Evolutionary conservation across 1,140 invertebrate genomes (phyloP).

Genomic region (Apolygus lucorum): DNA sequence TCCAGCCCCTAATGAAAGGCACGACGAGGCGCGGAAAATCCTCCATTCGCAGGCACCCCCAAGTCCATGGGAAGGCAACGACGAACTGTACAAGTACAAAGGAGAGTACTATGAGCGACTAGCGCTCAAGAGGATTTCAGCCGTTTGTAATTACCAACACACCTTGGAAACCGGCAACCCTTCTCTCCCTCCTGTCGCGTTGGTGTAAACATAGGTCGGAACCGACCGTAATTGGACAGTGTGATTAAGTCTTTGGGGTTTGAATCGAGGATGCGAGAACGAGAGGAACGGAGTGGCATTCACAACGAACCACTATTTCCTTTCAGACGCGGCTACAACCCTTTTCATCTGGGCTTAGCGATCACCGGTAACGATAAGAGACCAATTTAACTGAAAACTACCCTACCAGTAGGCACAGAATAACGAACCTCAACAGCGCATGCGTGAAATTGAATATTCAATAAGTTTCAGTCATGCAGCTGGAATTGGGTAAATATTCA

Average conservation of each 20-base stretch:
- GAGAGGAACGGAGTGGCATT: not conserved
- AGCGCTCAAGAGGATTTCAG: not conserved
- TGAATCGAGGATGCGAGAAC: not conserved
- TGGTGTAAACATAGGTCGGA: slow-evolving; percentile 13
- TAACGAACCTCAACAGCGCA: too few relatives aligned
- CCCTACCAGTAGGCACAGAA: too few relatives aligned
- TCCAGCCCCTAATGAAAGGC: not conserved
- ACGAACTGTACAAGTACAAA: not conserved
- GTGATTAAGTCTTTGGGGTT: slow-evolving; percentile 11
- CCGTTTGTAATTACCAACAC: slow-evolving; percentile 5
- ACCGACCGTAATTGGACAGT: slow-evolving; percentile 9
- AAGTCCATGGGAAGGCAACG: too few relatives aligned
- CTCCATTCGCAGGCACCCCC: too few relatives aligned
- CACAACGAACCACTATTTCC: not conserved
- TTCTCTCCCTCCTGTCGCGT: not conserved
- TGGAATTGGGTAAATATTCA: too few relatives aligned
- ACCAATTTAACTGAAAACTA: not conserved
- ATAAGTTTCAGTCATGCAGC: too few relatives aligned
- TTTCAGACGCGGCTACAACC: not conserved
- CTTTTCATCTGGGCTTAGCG: not conserved
- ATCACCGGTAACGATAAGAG: not conserved
- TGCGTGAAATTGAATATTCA: too few relatives aligned
- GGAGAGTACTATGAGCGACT: not conserved
- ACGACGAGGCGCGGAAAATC: too few relatives aligned
- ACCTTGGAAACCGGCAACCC: not conserved